These are phyloP conservation scores for Hoplodrina blanda DNA, from an alignment of 2,888 invertebrate genomes.

Conservation along the genomic window DNA sequence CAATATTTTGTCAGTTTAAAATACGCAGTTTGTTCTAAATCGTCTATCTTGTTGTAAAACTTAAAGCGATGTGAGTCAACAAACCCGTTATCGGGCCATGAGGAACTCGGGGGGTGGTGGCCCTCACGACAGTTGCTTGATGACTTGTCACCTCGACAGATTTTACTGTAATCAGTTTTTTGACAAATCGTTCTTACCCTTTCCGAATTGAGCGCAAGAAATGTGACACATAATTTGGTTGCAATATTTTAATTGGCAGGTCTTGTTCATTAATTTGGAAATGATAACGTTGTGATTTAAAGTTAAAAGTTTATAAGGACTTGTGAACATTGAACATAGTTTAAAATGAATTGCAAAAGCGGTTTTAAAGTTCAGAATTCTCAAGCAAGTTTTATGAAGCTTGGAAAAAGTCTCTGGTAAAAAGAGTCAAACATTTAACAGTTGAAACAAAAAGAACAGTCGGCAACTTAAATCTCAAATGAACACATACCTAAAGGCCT, in stretches of 20 bases:
- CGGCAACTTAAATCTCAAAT: conserved; percentile 31
- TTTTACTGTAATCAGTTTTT: conserved; percentile 79
- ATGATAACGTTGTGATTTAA: conserved; percentile 34
- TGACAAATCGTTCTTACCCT: conserved; percentile 73
- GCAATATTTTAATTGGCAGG: conserved; percentile 54
- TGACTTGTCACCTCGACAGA: conserved; percentile 77
- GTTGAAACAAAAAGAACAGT: conserved; percentile 37
- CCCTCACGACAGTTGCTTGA: conserved; percentile 66
- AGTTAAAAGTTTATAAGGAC: conserved; percentile 28
- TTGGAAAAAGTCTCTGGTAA: conserved; percentile 22
- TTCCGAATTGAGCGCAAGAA: conserved; percentile 47
- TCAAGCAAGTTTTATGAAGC: conserved; percentile 27
- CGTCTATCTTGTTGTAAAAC: conserved; percentile 42
- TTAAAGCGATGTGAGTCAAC: conserved; percentile 53
- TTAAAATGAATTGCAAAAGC: conserved; percentile 39
- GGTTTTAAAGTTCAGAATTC: conserved; percentile 29
- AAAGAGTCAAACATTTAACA: conserved; percentile 25
- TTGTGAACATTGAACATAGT: conserved; percentile 3
- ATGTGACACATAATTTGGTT: conserved; percentile 50
- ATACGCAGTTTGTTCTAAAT: conserved; percentile 39
- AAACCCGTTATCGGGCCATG: conserved; percentile 43
- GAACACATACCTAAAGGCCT: conserved; percentile 31
- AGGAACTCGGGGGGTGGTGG: conserved; percentile 48
- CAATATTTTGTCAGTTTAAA: conserved; percentile 42
- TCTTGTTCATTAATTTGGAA: conserved; percentile 49